phyloP scores from a whole-genome alignment of 1,140 invertebrate species.

The Achroia grisella region DNA sequence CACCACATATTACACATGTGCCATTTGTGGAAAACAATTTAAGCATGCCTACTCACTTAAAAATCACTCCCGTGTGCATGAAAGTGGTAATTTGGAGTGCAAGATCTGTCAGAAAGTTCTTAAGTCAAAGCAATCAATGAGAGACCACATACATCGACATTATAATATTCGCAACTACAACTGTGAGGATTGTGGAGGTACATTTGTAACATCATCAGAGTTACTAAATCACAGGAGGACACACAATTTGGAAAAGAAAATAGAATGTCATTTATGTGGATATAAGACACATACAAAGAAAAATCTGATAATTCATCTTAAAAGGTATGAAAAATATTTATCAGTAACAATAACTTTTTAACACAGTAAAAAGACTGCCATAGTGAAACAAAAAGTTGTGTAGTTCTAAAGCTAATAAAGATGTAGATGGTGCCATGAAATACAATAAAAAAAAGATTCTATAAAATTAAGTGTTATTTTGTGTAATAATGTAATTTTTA shows the following conservation, averaged over 20 bases:
- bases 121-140: slow-evolving; percentile 56
- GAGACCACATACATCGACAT: slow-evolving; percentile 62
- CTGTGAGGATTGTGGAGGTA: slow-evolving; percentile 66
- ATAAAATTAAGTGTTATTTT: too few species aligned
- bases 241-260: slow-evolving; percentile 44
- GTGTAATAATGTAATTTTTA: too few species aligned
- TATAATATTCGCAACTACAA: slow-evolving; percentile 65
- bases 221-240: slow-evolving; percentile 61
- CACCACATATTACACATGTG: slow-evolving; percentile 73
- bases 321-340: slow-evolving; percentile 31
- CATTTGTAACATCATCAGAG: slow-evolving; percentile 64
- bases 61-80: slow-evolving; percentile 59
- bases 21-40: slow-evolving; percentile 77
- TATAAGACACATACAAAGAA: slow-evolving; percentile 69
- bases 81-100: slow-evolving; percentile 39
- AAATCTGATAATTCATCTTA: slow-evolving; percentile 61
- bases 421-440: too few species aligned
- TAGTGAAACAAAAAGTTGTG: too few species aligned
- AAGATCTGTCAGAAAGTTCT: slow-evolving; percentile 52
- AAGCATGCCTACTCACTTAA: slow-evolving; percentile 67
- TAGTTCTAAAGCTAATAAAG: too few species aligned
- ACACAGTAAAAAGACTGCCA: too few species aligned
- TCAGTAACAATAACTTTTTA: not conserved
- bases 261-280: slow-evolving; percentile 66
- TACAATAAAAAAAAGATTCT: too few species aligned